Percentiles rank a stretch among this genome's conserved stretches.
Conservation (phyloP, 2,113 vertebrate genomes). For the Cyanistes caeruleus region DNA sequence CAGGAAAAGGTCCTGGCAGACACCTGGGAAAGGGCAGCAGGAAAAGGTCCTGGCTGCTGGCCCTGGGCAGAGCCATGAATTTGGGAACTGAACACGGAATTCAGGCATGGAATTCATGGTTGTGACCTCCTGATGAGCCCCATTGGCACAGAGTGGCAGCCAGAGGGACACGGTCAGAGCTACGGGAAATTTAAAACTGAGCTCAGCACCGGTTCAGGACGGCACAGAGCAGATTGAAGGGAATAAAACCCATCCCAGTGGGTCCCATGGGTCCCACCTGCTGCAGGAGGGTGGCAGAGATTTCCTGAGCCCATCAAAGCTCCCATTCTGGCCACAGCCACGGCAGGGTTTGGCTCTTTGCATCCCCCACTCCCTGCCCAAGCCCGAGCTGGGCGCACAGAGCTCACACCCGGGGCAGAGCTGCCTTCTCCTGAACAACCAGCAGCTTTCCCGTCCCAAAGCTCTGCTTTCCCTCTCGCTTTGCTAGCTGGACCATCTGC, state of each 20-base stretch:
- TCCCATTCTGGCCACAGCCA: neutral
- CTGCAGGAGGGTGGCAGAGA: neutral
- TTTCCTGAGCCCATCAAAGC: rapidly evolving
- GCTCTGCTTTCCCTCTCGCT: neutral
- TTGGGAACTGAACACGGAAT: rapidly evolving
- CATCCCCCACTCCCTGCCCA: neutral
- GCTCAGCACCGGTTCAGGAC: neutral
- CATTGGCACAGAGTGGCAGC: neutral
- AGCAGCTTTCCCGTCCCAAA: neutral
- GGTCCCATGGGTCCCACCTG: neutral
- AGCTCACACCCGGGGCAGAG: neutral
- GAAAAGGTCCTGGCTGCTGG: neutral
- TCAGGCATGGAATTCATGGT: neutral
- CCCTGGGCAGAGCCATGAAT: neutral
- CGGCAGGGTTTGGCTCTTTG: neutral
- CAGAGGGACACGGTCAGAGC: neutral
- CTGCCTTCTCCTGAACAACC: neutral
- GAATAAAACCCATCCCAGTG: neutral
- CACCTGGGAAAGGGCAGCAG: neutral
- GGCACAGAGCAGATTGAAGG: neutral
- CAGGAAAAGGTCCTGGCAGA: neutral
- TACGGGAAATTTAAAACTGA: neutral
- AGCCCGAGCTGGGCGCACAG: neutral
- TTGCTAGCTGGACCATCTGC: neutral
- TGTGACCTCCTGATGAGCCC: neutral